phyloP scores from a whole-genome alignment of 1,140 invertebrate genomes.

The Musca vetustissima region DNA sequence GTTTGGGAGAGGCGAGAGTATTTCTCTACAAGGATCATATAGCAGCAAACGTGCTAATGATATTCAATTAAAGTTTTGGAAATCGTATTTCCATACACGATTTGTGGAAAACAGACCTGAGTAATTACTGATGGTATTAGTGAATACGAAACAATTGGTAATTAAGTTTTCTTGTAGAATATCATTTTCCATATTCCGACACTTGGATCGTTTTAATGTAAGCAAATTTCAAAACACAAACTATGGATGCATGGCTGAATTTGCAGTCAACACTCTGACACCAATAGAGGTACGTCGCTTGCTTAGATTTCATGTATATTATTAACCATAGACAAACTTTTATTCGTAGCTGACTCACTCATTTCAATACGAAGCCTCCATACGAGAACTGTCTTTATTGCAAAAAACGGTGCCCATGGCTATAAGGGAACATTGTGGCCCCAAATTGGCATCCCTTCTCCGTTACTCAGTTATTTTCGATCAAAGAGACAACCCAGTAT shows the following conservation, averaged over 20 bases:
- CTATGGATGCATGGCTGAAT: conserved; percentile 44
- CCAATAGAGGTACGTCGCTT: conserved; percentile 43
- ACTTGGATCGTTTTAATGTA: conserved; percentile 44
- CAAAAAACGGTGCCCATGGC: conserved; percentile 49
- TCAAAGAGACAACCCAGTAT: conserved; percentile 47
- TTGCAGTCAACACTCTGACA: conserved; percentile 42
- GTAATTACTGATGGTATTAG: conserved; percentile 33
- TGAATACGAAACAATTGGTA: not conserved
- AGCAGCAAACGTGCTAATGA: conserved; percentile 49
- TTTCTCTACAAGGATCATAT: conserved; percentile 51
- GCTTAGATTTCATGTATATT: not conserved
- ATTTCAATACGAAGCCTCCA: conserved; percentile 51
- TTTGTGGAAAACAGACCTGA: conserved; percentile 51
- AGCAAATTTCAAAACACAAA: conserved; percentile 49
- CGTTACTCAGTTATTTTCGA: conserved; percentile 48
- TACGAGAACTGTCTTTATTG: conserved; percentile 42
- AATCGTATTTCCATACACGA: conserved; percentile 52
- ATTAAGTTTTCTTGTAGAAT: conserved; percentile 31
- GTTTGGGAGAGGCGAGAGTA: conserved; percentile 49
- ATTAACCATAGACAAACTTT: not conserved
- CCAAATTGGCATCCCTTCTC: conserved; percentile 48
- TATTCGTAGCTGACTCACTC: conserved; percentile 46
- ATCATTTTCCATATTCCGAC: conserved; percentile 50
- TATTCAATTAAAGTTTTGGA: conserved; percentile 51
- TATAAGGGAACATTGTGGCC: conserved; percentile 51